phyloP scores from a whole-genome alignment of 2,113 vertebrate genomes.

The Mionectes macconnelli region DNA sequence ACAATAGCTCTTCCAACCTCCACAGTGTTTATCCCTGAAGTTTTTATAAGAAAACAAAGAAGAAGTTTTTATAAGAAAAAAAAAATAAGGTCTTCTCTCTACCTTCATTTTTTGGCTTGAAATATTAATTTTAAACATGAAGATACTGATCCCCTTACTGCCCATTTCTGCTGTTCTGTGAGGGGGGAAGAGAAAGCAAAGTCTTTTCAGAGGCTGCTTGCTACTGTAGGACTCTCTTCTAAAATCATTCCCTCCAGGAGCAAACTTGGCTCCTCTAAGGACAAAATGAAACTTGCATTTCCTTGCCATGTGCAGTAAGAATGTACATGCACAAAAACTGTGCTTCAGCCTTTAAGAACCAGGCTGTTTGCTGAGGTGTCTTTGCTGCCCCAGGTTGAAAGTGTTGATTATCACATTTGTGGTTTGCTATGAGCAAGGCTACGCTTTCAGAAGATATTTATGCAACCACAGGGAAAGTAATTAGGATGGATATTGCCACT shows the following conservation, averaged over 20 bases:
- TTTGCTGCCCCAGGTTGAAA: background rate
- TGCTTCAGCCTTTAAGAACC: background rate
- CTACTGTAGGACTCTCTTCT: background rate
- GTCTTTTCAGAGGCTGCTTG: background rate
- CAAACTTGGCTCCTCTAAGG: background rate
- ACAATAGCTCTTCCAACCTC: background rate
- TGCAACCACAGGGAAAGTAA: background rate
- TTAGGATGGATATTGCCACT: conserved; percentile 9
- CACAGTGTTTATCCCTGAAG: background rate
- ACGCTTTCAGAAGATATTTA: background rate
- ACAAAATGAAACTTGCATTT: background rate
- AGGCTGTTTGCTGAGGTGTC: background rate
- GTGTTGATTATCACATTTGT: background rate
- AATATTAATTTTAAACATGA: background rate
- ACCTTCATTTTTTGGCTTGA: background rate
- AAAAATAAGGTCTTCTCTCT: background rate
- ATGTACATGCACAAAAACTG: background rate
- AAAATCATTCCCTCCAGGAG: background rate
- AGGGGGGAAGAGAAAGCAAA: background rate
- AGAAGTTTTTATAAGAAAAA: too few relatives aligned
- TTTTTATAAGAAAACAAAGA: too few relatives aligned
- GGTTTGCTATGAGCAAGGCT: background rate
- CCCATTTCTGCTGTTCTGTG: background rate
- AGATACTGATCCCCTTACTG: background rate
- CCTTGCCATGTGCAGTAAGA: background rate